Evolutionary conservation across 2,113 vertebrate genomes (phyloP).

Genomic region (Microcebus jonahi): DNA sequence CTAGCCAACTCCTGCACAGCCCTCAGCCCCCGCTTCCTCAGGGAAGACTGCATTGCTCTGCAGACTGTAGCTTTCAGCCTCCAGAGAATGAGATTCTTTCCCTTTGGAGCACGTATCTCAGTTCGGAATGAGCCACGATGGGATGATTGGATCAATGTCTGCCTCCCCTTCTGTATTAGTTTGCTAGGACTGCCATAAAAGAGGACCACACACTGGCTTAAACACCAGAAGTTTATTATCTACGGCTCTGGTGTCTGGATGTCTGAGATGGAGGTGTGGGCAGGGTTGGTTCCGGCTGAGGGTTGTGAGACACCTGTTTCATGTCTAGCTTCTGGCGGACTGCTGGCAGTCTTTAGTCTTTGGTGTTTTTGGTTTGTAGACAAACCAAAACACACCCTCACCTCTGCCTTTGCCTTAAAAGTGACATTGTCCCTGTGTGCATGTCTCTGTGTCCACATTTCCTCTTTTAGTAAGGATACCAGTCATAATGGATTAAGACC

Average conservation of each 20-base stretch:
- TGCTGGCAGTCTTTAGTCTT: background rate
- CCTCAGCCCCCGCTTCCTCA: background rate
- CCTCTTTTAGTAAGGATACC: background rate
- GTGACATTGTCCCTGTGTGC: rapidly evolving
- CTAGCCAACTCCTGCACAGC: background rate
- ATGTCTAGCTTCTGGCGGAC: background rate
- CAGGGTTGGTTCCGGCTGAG: background rate
- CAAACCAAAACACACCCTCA: background rate
- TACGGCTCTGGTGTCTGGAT: background rate
- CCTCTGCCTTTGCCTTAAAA: background rate
- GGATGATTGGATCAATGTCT: too few relatives aligned
- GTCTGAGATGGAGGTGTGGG: rapidly evolving
- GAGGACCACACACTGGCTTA: background rate
- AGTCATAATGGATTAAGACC: background rate
- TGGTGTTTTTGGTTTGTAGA: too few relatives aligned
- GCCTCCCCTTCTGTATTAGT: background rate
- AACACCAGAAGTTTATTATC: background rate
- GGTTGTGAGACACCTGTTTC: background rate
- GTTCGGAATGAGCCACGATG: background rate
- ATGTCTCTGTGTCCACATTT: background rate
- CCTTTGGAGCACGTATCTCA: background rate
- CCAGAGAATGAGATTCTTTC: background rate
- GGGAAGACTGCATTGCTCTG: background rate
- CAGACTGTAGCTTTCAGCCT: background rate
- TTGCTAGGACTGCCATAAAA: background rate